Percentiles rank a stretch among this genome's conserved stretches.
Conservation (phyloP, 2,113 vertebrate species). For the Uropsilus gracilis region DNA sequence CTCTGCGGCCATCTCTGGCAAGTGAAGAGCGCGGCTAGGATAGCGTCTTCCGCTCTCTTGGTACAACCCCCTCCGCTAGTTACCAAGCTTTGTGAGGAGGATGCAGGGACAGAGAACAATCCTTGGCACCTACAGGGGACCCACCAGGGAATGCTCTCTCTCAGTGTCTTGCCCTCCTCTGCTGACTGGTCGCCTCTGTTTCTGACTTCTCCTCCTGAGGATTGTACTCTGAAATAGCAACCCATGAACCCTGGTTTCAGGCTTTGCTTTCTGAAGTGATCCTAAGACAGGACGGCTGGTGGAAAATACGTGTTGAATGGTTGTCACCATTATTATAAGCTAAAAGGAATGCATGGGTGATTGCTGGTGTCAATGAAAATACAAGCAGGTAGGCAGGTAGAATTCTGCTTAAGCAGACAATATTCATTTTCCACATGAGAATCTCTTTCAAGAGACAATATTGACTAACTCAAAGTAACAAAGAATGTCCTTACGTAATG, state of each 20-base stretch:
- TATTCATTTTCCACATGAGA: neutral
- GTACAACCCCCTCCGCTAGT: neutral
- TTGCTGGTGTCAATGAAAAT: neutral
- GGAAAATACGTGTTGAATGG: neutral
- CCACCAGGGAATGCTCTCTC: neutral
- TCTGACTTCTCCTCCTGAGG: neutral
- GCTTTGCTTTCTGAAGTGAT: constrained; percentile 9
- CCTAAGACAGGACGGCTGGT: neutral
- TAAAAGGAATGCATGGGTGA: neutral
- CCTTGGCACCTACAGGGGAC: neutral
- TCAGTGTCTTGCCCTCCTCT: neutral
- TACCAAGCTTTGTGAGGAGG: neutral
- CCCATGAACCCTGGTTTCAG: neutral
- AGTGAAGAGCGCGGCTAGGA: neutral
- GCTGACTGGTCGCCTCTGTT: neutral
- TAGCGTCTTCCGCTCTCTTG: neutral
- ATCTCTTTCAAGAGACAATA: neutral
- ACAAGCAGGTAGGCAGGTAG: neutral
- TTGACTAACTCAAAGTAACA: neutral
- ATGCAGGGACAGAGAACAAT: neutral
- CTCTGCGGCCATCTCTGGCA: neutral
- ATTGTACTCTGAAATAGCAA: neutral
- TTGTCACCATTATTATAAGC: neutral
- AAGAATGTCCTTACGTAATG: neutral
- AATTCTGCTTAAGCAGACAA: neutral